These are phyloP conservation scores for Lutjanus erythropterus DNA, from an alignment of 2,113 vertebrate genomes.

Conservation along the genomic window DNA sequence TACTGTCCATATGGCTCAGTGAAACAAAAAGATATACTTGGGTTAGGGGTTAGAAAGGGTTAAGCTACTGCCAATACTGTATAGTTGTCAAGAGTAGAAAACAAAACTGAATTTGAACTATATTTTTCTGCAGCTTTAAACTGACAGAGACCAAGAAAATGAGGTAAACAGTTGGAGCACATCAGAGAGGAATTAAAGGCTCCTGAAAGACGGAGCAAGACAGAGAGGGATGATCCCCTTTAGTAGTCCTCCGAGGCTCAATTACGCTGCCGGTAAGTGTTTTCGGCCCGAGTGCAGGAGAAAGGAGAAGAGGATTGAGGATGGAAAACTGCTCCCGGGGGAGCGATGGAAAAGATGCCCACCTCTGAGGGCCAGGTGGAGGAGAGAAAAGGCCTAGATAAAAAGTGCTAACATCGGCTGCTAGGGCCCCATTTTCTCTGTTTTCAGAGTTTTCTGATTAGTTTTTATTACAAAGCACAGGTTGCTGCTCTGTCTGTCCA, in stretches of 20 bases:
- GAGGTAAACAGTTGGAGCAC: slow-evolving; percentile 10
- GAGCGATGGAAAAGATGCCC: slow-evolving; percentile 55
- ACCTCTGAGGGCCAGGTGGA: slow-evolving; percentile 48
- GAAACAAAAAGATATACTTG: neutral
- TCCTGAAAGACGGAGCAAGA: slow-evolving; percentile 40
- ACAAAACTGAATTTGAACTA: neutral
- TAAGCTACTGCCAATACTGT: neutral
- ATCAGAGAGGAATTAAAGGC: slow-evolving; percentile 47
- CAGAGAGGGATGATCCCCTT: slow-evolving; percentile 44
- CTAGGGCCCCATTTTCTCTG: neutral
- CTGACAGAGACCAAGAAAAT: neutral
- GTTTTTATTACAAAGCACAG: slow-evolving; percentile 24
- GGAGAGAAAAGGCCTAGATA: slow-evolving; percentile 19
- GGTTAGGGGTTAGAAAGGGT: neutral
- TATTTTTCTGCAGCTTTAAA: neutral
- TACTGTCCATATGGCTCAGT: neutral
- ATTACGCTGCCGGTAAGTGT: slow-evolving; percentile 69
- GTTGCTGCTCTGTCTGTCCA: neutral
- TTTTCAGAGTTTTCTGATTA: slow-evolving; percentile 24
- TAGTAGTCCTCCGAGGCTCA: slow-evolving; percentile 68
- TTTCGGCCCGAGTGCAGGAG: slow-evolving; percentile 43
- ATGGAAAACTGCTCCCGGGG: slow-evolving; percentile 53
- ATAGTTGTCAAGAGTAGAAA: neutral
- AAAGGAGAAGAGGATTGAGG: slow-evolving; percentile 41
- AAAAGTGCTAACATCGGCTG: slow-evolving; percentile 34